Percentiles rank a stretch among this genome's conserved stretches.
phyloP scores from a whole-genome alignment of 2,888 invertebrate species.

The Psococerastis gibbosa region DNA sequence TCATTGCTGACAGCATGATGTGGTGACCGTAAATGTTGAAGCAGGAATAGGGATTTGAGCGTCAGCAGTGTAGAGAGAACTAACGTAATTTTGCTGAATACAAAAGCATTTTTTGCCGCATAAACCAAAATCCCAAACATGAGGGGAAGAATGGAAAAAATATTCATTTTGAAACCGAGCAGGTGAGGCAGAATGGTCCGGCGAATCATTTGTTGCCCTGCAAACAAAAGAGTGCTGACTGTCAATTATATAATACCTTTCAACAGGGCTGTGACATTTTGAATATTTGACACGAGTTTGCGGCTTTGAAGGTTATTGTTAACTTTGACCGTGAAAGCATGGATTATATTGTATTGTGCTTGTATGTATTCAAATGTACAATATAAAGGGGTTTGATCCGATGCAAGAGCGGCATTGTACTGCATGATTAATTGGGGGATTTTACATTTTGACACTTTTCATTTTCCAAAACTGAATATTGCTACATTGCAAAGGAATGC shows the following conservation, averaged over 20 bases:
- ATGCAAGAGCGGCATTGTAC: no score
- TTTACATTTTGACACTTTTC: no score
- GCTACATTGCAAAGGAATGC: no score
- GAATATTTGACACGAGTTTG: no score
- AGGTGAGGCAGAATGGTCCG: conserved; percentile 58
- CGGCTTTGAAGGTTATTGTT: no score
- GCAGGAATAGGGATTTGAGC: conserved; percentile 24
- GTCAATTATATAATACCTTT: background rate
- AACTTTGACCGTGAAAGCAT: no score
- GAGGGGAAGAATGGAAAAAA: conserved; percentile 52
- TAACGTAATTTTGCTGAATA: conserved; percentile 54
- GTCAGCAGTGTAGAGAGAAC: conserved; percentile 50
- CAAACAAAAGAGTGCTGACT: conserved; percentile 26
- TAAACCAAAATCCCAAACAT: conserved; percentile 49
- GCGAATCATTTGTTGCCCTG: conserved; percentile 50
- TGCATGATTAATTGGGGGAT: no score
- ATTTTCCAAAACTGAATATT: no score
- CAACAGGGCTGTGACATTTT: no score
- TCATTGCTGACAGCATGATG: background rate
- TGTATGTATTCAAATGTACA: no score
- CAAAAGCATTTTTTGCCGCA: conserved; percentile 55
- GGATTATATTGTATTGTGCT: no score
- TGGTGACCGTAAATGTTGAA: conserved; percentile 2
- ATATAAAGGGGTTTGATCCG: no score
- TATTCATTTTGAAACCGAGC: conserved; percentile 60